Base-by-base conservation (phyloP, 1,140 invertebrate genomes). In the Triops longicaudatus region DNA sequence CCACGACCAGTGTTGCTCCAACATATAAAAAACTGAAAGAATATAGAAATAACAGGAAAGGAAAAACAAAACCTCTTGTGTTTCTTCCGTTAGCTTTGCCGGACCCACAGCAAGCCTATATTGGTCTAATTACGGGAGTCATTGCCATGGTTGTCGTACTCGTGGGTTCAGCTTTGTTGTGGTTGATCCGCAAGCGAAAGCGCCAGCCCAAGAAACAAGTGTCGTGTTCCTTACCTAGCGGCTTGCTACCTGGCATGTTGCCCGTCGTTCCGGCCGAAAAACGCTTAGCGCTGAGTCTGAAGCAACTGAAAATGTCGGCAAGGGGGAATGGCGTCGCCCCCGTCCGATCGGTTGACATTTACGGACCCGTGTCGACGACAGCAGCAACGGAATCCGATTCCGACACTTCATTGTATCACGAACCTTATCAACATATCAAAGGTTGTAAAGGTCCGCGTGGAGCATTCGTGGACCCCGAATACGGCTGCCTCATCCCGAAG, bases 121-220 rank as follows among this genome's bases (percentile, higher is more conserved):
- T 95, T 41, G 92, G 92, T 0, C 86, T 94, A 43, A 90, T 93
- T 27, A 93, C 92, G 75, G 93, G 92, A 0, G 89, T 90, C 0
- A 82, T 95, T 71, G 92, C 91, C 0, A 89, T 92, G 76, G 83
- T 87, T 27, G 87, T 91, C 1, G 87, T 90, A 0, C 84, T 93
- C 0, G 84, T 92, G 1, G 82, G 90, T n/a, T 89, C 88, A 4
- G 89, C 89, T 80, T 90, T 88, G 11, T 86, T 90, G 1, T 87
- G 91, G 37, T 87, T 93, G 76, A 88, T 92, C 82, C 88, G 92
- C 17, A 90, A 90, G 9, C 86, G 90, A 26, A 89, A 91, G 80
- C 91, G 92, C 78, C 83, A 85, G 76, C 85, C 91, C 43, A 90
- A 91, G 82, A 91, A 92, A 80, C 90, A 91, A 81, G 89, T 78